A percentile compares a stretch with the other conserved stretches of the same genome.
These are phyloP conservation scores for Coleophora flavipennella DNA, from an alignment of 2,888 invertebrate genomes.

Conservation along the genomic window DNA sequence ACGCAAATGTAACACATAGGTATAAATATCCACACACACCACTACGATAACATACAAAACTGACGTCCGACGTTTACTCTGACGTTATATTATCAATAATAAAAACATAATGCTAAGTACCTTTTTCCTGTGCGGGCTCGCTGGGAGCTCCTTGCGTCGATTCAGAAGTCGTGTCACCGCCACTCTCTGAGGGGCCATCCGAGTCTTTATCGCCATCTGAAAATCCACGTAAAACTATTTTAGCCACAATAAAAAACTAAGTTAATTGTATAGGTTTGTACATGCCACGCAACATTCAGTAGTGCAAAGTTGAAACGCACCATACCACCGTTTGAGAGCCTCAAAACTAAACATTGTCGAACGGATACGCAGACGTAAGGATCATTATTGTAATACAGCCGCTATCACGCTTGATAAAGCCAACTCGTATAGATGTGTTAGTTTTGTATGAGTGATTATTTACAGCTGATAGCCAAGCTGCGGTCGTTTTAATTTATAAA, in stretches of 20 bases:
- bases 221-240: conserved; percentile 25
- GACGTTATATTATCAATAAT: too few relatives aligned
- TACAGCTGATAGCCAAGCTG: conserved; percentile 26
- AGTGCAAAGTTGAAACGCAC: conserved; percentile 35
- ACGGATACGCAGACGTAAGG: conserved; percentile 31
- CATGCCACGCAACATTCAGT: conserved; percentile 1
- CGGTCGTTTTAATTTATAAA: conserved; percentile 18
- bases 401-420: conserved; percentile 52
- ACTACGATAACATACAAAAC: too few relatives aligned
- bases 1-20: too few relatives aligned
- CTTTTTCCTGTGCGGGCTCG: conserved; percentile 67
- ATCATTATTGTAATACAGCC: conserved; percentile 47
- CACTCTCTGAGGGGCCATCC: conserved; percentile 67
- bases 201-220: conserved; percentile 69
- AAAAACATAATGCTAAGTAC: conserved; percentile 24
- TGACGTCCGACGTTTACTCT: too few relatives aligned
- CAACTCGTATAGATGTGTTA: conserved; percentile 32
- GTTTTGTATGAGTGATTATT: too few relatives aligned
- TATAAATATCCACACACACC: too few relatives aligned
- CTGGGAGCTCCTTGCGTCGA: conserved; percentile 58
- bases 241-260: not conserved
- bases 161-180: conserved; percentile 66
- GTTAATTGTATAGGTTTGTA: conserved; percentile 1
- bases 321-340: conserved; percentile 63
- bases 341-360: conserved; percentile 63